Evolutionary conservation across 2,797 vertebrate genomes (phyloP).

Genomic region (Sebastes minor): DNA sequence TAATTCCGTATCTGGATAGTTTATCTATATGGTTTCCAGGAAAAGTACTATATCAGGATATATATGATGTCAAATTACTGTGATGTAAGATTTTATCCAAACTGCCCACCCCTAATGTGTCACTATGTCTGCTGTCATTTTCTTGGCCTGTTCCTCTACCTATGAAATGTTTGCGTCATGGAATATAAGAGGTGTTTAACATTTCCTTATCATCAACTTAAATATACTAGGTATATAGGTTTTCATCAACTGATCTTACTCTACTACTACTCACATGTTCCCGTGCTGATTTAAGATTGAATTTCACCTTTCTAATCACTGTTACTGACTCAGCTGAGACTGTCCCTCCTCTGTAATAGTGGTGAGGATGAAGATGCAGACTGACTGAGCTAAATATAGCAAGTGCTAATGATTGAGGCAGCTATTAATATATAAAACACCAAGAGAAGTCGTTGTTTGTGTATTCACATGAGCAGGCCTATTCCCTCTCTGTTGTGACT

Average conservation of each 20-base stretch:
- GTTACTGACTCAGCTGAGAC: too few relatives aligned
- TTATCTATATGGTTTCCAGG: not conserved
- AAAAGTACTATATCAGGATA: not conserved
- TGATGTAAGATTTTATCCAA: too few relatives aligned
- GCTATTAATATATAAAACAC: not conserved
- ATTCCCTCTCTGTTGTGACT: not conserved
- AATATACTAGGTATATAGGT: too few relatives aligned
- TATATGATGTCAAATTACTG: not conserved
- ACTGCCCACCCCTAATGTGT: too few relatives aligned
- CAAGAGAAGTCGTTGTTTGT: not conserved
- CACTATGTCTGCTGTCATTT: too few relatives aligned
- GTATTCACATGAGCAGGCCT: not conserved
- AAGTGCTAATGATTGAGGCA: not conserved
- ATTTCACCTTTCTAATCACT: not conserved
- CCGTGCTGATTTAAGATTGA: not conserved
- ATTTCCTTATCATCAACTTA: too few relatives aligned
- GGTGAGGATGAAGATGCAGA: not conserved
- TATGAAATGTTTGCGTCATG: too few relatives aligned
- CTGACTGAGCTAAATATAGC: too few relatives aligned
- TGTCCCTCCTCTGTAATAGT: not conserved
- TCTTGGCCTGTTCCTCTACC: too few relatives aligned
- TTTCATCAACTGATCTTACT: too few relatives aligned
- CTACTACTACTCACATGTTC: not conserved
- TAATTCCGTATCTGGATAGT: fast-evolving
- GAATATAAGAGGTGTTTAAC: too few relatives aligned